Evolutionary conservation across 2,888 invertebrate species (phyloP).

Genomic region (Incurvaria masculella): DNA sequence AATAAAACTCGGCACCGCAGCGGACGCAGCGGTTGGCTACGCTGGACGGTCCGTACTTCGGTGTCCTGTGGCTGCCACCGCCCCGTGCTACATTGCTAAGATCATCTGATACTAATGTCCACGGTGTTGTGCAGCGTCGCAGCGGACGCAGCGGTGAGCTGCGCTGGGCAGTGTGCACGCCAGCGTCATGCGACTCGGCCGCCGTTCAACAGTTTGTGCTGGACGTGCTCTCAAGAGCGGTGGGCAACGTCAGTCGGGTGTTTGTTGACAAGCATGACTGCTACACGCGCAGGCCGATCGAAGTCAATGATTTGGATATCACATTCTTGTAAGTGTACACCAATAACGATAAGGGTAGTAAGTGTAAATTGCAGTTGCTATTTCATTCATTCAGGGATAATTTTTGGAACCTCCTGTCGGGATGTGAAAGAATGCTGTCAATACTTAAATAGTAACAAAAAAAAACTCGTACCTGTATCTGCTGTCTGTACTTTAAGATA

Average conservation of each 20-base stretch:
- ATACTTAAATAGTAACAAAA: too few relatives aligned
- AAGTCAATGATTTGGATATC: slow-evolving; percentile 36
- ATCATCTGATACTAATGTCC: too few relatives aligned
- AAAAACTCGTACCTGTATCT: too few relatives aligned
- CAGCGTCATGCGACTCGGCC: slow-evolving; percentile 52
- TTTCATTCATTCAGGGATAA: too few relatives aligned
- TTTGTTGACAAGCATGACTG: slow-evolving; percentile 48
- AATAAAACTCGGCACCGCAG: slow-evolving; percentile 42
- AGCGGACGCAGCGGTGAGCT: slow-evolving; percentile 46
- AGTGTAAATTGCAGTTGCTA: too few relatives aligned
- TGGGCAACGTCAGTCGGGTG: slow-evolving; percentile 43
- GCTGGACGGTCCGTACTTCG: slow-evolving; percentile 65
- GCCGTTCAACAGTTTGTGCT: slow-evolving; percentile 52
- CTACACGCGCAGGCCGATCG: slow-evolving; percentile 35
- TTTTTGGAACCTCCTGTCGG: too few relatives aligned
- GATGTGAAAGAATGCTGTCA: too few relatives aligned
- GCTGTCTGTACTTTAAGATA: too few relatives aligned
- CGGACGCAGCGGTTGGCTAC: slow-evolving; percentile 46
- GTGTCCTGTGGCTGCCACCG: slow-evolving; percentile 55
- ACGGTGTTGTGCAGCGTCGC: too few relatives aligned
- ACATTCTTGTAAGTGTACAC: slow-evolving; percentile 40
- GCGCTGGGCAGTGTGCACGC: slow-evolving; percentile 64
- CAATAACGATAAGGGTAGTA: too few relatives aligned
- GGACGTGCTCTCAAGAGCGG: slow-evolving; percentile 36
- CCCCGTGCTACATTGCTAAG: too few relatives aligned